Evolutionary conservation across 2,113 vertebrate species (phyloP).

Genomic region (Buteo buteo): DNA sequence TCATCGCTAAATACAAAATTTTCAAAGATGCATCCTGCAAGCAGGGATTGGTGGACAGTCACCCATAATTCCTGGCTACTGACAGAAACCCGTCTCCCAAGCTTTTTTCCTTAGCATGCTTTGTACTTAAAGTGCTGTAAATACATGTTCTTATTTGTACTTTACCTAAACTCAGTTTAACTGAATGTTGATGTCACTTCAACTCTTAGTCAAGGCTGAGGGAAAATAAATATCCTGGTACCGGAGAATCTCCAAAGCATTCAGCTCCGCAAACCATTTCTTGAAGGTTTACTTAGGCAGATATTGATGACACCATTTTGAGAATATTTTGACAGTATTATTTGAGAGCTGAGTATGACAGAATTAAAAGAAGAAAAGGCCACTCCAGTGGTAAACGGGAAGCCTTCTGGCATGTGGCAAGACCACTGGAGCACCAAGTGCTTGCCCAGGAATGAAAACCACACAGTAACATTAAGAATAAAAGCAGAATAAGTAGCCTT

Average conservation of each 20-base stretch:
- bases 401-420: not conserved
- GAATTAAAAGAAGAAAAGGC: not conserved
- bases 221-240: not conserved
- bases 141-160: not conserved
- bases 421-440: not conserved
- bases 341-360: not conserved
- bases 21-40: not conserved
- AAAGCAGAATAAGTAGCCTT: not conserved
- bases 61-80: accelerated
- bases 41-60: not conserved
- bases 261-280: not conserved
- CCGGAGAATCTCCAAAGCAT: not conserved
- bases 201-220: not conserved
- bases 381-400: not conserved
- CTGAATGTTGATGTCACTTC: not conserved
- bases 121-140: not conserved
- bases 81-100: not conserved
- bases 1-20: not conserved
- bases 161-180: not conserved
- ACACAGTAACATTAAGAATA: not conserved
- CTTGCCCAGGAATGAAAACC: not conserved
- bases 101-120: not conserved
- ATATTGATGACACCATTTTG: not conserved
- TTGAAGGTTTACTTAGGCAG: not conserved
- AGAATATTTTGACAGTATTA: not conserved